A percentile compares a stretch with the other conserved stretches of the same genome.
Conservation (phyloP, 2,888 invertebrate genomes). For the Pseudococcus jackbeardsleyi region DNA sequence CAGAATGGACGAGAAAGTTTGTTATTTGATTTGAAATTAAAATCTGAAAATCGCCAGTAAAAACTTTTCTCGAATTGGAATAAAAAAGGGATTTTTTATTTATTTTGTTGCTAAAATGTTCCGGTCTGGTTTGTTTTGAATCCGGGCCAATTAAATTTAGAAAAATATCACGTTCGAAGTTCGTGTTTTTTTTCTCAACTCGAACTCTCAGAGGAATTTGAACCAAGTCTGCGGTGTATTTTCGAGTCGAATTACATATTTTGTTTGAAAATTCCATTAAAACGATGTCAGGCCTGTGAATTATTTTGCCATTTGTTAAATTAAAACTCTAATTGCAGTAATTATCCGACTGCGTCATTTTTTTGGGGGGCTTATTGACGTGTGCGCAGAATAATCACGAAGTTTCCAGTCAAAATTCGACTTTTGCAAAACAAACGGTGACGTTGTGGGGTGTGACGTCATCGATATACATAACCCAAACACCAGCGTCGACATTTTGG, state of each 20-base stretch:
- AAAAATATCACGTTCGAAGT: background rate
- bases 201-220: background rate
- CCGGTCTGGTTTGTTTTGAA: background rate
- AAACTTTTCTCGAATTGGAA: too few species aligned
- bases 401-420: background rate
- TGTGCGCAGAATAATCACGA: background rate
- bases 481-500: conserved; percentile 1
- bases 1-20: too few species aligned
- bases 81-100: background rate
- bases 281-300: background rate
- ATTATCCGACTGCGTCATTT: background rate
- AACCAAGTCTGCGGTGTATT: too few species aligned
- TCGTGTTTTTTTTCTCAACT: background rate
- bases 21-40: background rate
- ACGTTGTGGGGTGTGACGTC: background rate
- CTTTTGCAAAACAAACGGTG: conserved; percentile 5
- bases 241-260: background rate
- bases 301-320: background rate
- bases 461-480: background rate
- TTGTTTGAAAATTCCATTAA: background rate
- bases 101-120: background rate
- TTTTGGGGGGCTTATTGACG: too few species aligned
- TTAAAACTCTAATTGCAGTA: background rate
- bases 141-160: background rate
- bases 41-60: background rate